These are phyloP conservation scores for Schizothorax lantsangensis DNA, from an alignment of 2,797 vertebrate genomes.

Conservation along the genomic window DNA sequence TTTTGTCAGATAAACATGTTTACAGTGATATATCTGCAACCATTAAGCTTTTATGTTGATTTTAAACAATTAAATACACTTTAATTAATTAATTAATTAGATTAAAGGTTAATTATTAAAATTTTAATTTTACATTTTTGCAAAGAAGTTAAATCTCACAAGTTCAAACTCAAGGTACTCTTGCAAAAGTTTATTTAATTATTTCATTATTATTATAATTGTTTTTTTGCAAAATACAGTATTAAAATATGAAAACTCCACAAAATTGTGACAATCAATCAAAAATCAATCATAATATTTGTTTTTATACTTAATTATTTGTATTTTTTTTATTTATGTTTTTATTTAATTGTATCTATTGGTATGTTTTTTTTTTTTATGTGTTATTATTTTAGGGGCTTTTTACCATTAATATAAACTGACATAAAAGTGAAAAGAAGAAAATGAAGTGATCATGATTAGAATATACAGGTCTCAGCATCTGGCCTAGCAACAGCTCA, in stretches of 20 bases:
- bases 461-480: not conserved
- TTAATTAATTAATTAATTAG: not conserved
- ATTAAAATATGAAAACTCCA: not conserved
- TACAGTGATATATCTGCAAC: not conserved
- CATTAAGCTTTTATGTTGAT: not conserved
- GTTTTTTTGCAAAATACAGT: not conserved
- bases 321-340: not conserved
- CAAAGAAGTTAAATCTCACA: no score
- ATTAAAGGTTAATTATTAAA: not conserved
- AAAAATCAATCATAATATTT: not conserved
- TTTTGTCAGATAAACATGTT: constrained; percentile 7
- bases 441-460: not conserved
- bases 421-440: not conserved
- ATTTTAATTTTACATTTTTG: not conserved
- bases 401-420: not conserved
- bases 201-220: not conserved
- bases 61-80: not conserved
- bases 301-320: not conserved
- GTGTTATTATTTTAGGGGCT: no score
- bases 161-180: not conserved
- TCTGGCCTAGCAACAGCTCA: constrained; percentile 1
- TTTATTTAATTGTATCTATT: not conserved
- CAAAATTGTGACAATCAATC: not conserved
- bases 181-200: not conserved
- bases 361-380: not conserved